Conservation (phyloP, 2,113 vertebrate genomes). For the Vidua macroura region DNA sequence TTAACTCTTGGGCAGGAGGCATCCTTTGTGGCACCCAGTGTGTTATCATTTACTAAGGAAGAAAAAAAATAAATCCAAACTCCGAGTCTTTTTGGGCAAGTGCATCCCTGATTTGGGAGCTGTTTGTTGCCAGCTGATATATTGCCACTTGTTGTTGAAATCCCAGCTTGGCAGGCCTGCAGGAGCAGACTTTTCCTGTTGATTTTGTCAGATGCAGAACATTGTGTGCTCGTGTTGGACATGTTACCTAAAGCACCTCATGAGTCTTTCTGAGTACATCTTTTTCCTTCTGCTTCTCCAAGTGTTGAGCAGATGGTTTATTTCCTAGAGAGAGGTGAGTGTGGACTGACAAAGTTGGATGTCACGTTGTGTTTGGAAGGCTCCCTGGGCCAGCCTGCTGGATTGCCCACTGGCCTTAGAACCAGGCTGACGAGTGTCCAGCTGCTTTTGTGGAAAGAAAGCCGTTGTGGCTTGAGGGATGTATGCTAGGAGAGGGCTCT, state of each 20-base stretch:
- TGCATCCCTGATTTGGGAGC: not conserved
- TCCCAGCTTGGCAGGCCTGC: slow-evolving; percentile 53
- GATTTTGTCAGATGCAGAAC: slow-evolving; percentile 66
- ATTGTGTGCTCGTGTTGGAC: slow-evolving; percentile 37
- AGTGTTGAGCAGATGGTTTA: not conserved
- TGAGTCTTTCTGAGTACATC: slow-evolving; percentile 5
- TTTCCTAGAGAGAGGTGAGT: not conserved
- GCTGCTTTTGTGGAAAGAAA: not conserved
- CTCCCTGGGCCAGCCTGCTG: not conserved
- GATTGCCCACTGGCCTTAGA: not conserved
- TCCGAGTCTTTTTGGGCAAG: not conserved
- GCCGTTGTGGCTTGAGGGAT: fast-evolving
- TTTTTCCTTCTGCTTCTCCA: not conserved
- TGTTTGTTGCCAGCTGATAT: slow-evolving; percentile 50
- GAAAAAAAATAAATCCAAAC: not conserved
- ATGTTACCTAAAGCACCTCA: slow-evolving; percentile 30
- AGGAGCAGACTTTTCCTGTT: slow-evolving; percentile 69
- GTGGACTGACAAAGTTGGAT: not conserved
- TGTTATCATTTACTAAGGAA: not conserved
- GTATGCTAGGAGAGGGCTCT: fast-evolving
- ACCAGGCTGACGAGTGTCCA: not conserved
- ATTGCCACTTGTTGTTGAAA: slow-evolving; percentile 45
- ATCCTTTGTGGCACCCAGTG: not conserved
- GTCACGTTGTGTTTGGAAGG: not conserved
- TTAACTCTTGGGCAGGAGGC: not conserved